phyloP scores from a whole-genome alignment of 2,797 vertebrate species.

The Hemitrygon akajei region DNA sequence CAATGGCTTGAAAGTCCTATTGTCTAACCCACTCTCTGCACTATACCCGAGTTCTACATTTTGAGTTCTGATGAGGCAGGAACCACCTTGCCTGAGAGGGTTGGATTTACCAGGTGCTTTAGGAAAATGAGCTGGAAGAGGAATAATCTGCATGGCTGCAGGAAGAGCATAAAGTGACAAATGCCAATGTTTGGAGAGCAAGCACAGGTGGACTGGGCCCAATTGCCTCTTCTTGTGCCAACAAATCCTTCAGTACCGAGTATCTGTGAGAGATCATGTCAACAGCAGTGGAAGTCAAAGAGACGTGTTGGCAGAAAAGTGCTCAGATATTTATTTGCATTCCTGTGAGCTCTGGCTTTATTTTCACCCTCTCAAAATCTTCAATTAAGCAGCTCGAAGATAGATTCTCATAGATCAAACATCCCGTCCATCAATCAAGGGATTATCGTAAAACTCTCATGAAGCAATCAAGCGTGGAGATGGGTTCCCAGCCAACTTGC shows the following conservation, averaged over 20 bases:
- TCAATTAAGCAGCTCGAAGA: conserved; percentile 26
- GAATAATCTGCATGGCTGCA: neutral
- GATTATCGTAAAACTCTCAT: conserved; percentile 13
- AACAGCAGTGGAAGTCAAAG: neutral
- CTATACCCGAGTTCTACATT: no score
- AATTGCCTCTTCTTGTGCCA: neutral
- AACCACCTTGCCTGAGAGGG: no score
- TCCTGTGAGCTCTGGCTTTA: neutral
- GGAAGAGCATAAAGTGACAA: neutral
- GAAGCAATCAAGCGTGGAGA: conserved; percentile 16
- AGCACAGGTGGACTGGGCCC: neutral
- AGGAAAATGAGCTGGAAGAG: neutral
- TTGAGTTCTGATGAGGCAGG: no score
- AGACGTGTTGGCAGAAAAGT: neutral
- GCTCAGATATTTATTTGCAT: neutral
- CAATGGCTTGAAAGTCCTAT: no score
- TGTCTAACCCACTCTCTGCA: no score
- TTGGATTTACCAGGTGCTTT: neutral
- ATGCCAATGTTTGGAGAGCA: neutral
- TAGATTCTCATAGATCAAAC: conserved; percentile 23
- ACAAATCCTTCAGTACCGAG: no score
- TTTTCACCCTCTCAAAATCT: neutral
- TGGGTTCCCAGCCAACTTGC: neutral
- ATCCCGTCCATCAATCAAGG: conserved; percentile 16
- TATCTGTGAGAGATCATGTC: neutral